Evolutionary conservation across 1,140 invertebrate genomes (phyloP), one percentile per base, ranked within the genome.

Genomic region (Argopecten irradians): DNA sequence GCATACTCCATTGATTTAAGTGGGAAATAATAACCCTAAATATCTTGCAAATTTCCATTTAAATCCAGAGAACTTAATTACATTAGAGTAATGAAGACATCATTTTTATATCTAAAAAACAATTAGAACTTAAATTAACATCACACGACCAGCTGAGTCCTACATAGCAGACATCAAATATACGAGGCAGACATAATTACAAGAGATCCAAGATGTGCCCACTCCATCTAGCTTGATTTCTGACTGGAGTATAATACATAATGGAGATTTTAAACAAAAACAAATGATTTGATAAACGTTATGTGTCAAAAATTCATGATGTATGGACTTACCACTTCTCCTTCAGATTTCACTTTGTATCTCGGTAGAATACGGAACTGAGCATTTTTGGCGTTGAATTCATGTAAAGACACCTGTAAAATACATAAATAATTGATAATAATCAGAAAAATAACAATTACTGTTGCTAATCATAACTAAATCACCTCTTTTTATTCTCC

Each of bases 301-400:
- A 71, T n/a, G 55, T 71, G 22, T 71, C 43, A 46, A 19, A 46
- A 16, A 19, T n/a, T n/a, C n/a, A n/a, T 46, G 9, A 16, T 34
- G 41, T 33, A 28, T 86, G 33, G 13, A 93, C 94, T 93, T 93
- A 95, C 95, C 92, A 95, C 94, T 93, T 95, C 95, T 82, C 95
- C 95, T 90, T 95, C 95, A 9, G 95, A 95, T 91, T 95, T 96
- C 19, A 96, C 95, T 93, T 96, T 96, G 91, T 95, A 96, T 22
- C 95, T 88, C 3, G 95, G 95, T 71, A 96, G 85, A 33, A 96
- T 95, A 84, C 94, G 91, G 90, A 95, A 95, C 89, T 95, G 95
- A 28, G 95, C 95, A 92, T 95, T 94, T 89, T 96, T 96, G 22
- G 94, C 94, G 87, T 95, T 95, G 91, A 93, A 95, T 85, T 94